phyloP scores from a whole-genome alignment of 2,797 vertebrate species.

The Amniataba percoides region DNA sequence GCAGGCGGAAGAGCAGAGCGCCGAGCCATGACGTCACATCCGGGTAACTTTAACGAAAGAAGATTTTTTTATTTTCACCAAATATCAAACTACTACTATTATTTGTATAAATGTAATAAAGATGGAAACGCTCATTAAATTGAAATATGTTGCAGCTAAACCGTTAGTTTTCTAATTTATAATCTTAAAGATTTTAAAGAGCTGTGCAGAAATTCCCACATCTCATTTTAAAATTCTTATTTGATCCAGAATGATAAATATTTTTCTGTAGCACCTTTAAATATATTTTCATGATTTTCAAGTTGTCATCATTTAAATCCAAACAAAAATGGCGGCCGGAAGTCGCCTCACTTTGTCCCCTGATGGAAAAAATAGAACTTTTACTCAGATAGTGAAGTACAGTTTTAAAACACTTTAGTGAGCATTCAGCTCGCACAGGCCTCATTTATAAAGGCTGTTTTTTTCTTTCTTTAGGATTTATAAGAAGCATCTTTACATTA shows the following conservation, averaged over 20 bases:
- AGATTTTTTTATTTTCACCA: not conserved
- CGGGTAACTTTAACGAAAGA: not conserved
- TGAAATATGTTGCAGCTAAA: too few relatives aligned
- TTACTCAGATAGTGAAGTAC: too few relatives aligned
- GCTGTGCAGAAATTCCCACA: not conserved
- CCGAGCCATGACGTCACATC: constrained; percentile 23
- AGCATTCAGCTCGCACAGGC: not conserved
- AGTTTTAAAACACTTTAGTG: not conserved
- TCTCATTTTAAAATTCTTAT: not conserved
- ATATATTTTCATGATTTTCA: not conserved
- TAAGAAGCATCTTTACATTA: too few relatives aligned
- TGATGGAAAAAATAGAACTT: not conserved
- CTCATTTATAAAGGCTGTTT: too few relatives aligned
- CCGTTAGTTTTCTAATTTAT: not conserved
- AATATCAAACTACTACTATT: not conserved
- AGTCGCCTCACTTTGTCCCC: not conserved
- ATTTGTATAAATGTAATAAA: not conserved
- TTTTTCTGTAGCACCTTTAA: not conserved
- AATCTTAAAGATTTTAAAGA: too few relatives aligned
- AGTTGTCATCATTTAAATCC: not conserved
- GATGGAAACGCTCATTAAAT: too few relatives aligned
- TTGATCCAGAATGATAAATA: not conserved
- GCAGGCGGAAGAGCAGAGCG: not conserved
- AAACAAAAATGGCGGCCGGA: not conserved
- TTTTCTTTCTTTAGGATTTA: too few relatives aligned